Evolutionary conservation across 2,888 invertebrate genomes (phyloP).

Genomic region (Epinotia brunnichana): DNA sequence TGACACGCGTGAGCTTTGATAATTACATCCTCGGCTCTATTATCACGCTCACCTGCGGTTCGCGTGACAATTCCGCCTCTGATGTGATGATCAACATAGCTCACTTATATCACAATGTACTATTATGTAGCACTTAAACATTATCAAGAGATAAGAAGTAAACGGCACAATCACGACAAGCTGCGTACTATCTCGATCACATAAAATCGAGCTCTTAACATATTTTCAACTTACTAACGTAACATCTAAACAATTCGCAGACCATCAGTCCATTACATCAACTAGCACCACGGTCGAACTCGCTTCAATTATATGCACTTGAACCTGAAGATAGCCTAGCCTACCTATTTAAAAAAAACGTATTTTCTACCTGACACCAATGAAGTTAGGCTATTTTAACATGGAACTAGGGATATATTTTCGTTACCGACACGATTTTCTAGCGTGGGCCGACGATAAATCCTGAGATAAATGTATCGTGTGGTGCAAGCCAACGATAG

Average conservation of each 20-base stretch:
- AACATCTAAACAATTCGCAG: slow-evolving; percentile 33
- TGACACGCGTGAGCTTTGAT: too few species aligned
- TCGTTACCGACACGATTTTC: slow-evolving; percentile 47
- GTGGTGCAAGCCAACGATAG: slow-evolving; percentile 52
- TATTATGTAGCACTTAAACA: background rate
- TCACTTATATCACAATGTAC: too few species aligned
- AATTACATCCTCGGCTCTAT: too few species aligned
- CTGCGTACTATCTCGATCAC: slow-evolving; percentile 26
- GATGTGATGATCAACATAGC: too few species aligned
- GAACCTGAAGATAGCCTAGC: slow-evolving; percentile 51
- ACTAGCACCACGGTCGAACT: slow-evolving; percentile 20
- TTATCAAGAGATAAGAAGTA: slow-evolving; percentile 27
- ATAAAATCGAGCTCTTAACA: slow-evolving; percentile 8
- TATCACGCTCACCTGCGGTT: too few species aligned
- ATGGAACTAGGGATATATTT: slow-evolving; percentile 47
- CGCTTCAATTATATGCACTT: slow-evolving; percentile 52
- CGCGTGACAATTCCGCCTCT: too few species aligned
- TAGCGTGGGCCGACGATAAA: slow-evolving; percentile 63
- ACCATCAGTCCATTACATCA: slow-evolving; percentile 30
- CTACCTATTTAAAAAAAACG: background rate
- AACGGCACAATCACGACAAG: slow-evolving; percentile 24
- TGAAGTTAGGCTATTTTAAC: slow-evolving; percentile 18
- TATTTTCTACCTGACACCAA: slow-evolving; percentile 1
- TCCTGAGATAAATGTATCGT: slow-evolving; percentile 56
- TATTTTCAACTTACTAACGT: slow-evolving; percentile 25